Percentiles rank a stretch among this genome's conserved stretches.
These are phyloP conservation scores for Lota lota DNA, from an alignment of 2,113 vertebrate species.

Conservation along the genomic window DNA sequence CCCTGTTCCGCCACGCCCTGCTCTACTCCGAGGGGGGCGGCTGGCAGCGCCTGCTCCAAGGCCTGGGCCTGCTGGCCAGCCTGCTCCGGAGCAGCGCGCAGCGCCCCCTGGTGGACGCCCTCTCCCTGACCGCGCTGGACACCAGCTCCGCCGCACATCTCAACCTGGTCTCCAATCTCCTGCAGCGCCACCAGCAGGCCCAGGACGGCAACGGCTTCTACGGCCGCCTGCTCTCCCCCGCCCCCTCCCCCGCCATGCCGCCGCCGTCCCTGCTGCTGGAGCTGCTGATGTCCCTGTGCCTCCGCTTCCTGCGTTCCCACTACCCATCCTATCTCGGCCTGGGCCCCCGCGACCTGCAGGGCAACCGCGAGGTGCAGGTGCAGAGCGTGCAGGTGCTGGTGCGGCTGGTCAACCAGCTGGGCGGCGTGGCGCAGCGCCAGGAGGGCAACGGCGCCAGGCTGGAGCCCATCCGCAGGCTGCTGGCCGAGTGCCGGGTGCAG, in stretches of 20 bases:
- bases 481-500: constrained; percentile 84
- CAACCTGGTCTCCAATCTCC: constrained; percentile 90
- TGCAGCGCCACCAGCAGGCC: constrained; percentile 91
- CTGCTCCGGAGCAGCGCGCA: constrained; percentile 86
- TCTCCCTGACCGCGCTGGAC: constrained; percentile 84
- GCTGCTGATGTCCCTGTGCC: constrained; percentile 86
- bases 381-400: constrained; percentile 91
- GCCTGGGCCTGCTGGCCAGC: constrained; percentile 86
- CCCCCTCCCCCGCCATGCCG: constrained; percentile 68
- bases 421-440: constrained; percentile 65
- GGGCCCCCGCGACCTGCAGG: constrained; percentile 80
- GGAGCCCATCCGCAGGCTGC: constrained; percentile 76
- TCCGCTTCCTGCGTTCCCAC: constrained; percentile 88
- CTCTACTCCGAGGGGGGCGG: constrained; percentile 87
- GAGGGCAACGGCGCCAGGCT: constrained; percentile 46
- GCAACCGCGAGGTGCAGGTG: constrained; percentile 92
- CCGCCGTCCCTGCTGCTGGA: constrained; percentile 87
- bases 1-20: constrained; percentile 87
- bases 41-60: constrained; percentile 82
- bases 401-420: constrained; percentile 79
- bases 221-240: constrained; percentile 78
- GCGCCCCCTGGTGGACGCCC: constrained; percentile 83
- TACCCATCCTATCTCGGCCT: constrained; percentile 85
- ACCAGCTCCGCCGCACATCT: constrained; percentile 88
- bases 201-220: constrained; percentile 88